Conservation (phyloP, 2,113 vertebrate species). For the Plecotus auritus region DNA sequence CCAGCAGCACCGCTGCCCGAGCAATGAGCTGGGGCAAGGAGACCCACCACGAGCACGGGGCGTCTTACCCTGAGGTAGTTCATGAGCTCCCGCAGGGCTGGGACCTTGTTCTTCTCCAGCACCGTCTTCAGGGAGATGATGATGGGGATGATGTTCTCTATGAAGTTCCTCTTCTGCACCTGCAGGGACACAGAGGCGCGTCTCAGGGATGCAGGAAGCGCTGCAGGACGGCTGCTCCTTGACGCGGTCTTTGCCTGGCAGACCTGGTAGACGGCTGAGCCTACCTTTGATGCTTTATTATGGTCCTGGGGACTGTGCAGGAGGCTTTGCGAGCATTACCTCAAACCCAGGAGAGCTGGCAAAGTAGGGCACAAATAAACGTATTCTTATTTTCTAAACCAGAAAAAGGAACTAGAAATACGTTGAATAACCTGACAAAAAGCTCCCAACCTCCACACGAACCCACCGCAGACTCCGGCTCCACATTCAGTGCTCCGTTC, state of each 20-base stretch:
- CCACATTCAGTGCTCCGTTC: not conserved
- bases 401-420: not conserved
- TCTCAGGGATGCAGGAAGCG: not conserved
- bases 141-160: slow-evolving; percentile 93
- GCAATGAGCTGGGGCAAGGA: not conserved
- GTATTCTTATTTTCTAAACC: not conserved
- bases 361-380: not conserved
- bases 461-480: too few relatives aligned
- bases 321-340: not conserved
- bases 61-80: slow-evolving; percentile 88
- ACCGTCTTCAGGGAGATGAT: slow-evolving; percentile 90
- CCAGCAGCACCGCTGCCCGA: not conserved
- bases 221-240: not conserved
- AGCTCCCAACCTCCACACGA: not conserved
- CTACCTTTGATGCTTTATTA: not conserved
- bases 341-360: not conserved
- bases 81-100: slow-evolving; percentile 93
- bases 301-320: not conserved
- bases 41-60: not conserved
- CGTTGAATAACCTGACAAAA: not conserved
- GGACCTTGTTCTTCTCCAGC: slow-evolving; percentile 90
- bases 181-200: slow-evolving; percentile 69
- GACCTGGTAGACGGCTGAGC: fast-evolving
- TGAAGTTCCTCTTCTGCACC: slow-evolving; percentile 95
- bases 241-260: not conserved